Conservation (phyloP, 2,113 vertebrate genomes). For the Gallinago undulata region DNA sequence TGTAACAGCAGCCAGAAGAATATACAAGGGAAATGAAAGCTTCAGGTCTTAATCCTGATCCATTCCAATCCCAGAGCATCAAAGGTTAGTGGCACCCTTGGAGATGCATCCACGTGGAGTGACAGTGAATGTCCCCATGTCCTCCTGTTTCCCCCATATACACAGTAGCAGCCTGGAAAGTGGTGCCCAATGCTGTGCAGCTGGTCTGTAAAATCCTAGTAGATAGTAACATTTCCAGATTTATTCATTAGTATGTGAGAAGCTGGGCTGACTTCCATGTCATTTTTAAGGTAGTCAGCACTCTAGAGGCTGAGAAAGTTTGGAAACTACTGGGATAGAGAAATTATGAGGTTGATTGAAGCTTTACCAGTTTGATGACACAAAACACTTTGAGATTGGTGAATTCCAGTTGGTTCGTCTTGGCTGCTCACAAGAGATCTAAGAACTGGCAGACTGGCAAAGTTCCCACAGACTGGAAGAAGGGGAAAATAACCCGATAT, state of each 20-base stretch:
- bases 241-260: neutral
- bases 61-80: neutral
- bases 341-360: neutral
- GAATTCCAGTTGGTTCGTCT: neutral
- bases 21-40: neutral
- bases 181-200: neutral
- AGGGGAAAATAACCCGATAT: too few species aligned
- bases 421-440: neutral
- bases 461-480: too few species aligned
- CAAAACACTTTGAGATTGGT: neutral
- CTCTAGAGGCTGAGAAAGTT: neutral
- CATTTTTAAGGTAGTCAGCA: neutral
- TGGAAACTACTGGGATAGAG: neutral
- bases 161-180: neutral
- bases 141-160: neutral
- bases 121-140: neutral
- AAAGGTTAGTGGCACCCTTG: neutral
- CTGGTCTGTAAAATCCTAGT: neutral
- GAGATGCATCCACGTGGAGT: neutral
- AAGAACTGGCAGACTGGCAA: neutral
- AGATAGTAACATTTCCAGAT: neutral
- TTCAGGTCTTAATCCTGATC: neutral
- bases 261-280: neutral
- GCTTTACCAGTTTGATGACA: neutral
- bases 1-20: neutral